A percentile compares a stretch with the other conserved stretches of the same genome.
Conservation (phyloP, 2,797 vertebrate genomes). For the Xenops minutus region DNA sequence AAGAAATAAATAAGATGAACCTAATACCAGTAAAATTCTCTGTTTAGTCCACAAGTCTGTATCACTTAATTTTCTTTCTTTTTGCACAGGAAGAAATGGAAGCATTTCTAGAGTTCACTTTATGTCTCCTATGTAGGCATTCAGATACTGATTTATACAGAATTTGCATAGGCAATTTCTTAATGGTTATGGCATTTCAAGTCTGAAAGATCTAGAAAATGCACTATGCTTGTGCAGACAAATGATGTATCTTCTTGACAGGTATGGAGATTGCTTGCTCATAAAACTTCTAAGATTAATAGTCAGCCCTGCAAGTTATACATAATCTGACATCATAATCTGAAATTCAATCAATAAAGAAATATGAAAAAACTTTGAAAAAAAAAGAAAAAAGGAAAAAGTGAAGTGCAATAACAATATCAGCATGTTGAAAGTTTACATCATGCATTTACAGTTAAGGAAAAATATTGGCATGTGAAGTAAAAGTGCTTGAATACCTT, state of each 20-base stretch:
- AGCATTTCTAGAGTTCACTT: background rate
- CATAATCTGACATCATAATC: background rate
- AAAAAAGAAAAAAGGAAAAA: no score
- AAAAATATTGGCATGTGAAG: background rate
- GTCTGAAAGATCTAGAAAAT: background rate
- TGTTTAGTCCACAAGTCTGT: background rate
- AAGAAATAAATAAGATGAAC: background rate
- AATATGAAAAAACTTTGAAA: background rate
- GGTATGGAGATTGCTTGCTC: background rate
- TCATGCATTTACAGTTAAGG: background rate
- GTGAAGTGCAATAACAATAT: background rate
- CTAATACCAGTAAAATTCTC: background rate
- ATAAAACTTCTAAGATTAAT: background rate
- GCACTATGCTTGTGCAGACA: background rate
- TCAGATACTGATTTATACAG: background rate
- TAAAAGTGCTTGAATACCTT: background rate
- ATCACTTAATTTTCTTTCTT: background rate
- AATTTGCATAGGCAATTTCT: background rate
- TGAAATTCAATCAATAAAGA: background rate
- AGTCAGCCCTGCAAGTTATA: background rate
- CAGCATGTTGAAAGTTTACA: background rate
- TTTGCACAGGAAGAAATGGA: background rate
- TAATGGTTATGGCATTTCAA: background rate
- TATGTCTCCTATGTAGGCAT: background rate
- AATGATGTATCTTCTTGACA: background rate